Evolutionary conservation across 2,797 vertebrate genomes (phyloP), one percentile per base, ranked within the genome.

Genomic region (Eupleurogrammus muticus): DNA sequence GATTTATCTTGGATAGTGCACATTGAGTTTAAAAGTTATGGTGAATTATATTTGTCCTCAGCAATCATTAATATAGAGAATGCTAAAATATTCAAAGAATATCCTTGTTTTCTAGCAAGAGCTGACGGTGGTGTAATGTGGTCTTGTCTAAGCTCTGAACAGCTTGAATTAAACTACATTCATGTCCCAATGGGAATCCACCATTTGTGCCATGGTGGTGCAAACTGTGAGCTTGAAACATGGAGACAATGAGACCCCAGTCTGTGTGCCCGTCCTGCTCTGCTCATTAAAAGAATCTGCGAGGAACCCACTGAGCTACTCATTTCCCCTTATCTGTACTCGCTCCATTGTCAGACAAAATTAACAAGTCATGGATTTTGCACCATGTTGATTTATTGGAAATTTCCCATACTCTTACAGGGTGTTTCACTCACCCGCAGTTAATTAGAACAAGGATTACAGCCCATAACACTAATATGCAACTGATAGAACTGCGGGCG

Each of bases 381-480:
- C 21, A 81, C 53, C 51, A 70, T 42, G 52, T 46, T 48, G 28
- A 42, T 69, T 49, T 49, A 58, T 83, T 54, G 57, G 10, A 65
- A 69, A 78, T 80, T 63, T 69, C 48, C 51, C 65, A 68, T 13
- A 36, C 49, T 40, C 46, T 34, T 9, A 44, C 44, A 51, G 36
- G 59, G 11, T 65, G 42, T 66, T 36, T 60, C n/a, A 35, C 24
- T n/a, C 46, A 44, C 55, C 59, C 47, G 56, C 54, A 58, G 44
- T 54, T 74, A 47, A 79, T 61, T 28, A 64, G 46, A 75, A 67
- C 56, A 76, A 67, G 51, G 77, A 80, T 88, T 87, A 78, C 77
- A 82, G 72, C 73, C 58, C 48, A 61, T 63, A 62, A 59, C 73
- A 60, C 61, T 78, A 56, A 87, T 81, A 88, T 89, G 81, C 82